phyloP scores from a whole-genome alignment of 2,888 invertebrate genomes.

The Notodonta ziczac region DNA sequence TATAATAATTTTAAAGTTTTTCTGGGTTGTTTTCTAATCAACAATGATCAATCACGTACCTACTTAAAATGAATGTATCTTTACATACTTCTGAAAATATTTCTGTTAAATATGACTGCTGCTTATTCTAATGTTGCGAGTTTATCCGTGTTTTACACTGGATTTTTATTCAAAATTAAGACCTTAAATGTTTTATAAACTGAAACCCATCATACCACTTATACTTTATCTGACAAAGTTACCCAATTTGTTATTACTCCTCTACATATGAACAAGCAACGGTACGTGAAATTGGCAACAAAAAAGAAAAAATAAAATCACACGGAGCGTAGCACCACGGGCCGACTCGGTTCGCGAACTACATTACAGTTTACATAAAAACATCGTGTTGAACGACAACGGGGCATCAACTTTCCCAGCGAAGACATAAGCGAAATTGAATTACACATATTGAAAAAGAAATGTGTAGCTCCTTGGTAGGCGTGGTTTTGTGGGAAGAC shows the following conservation, averaged over 20 bases:
- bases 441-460: slow-evolving; percentile 85
- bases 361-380: slow-evolving; percentile 85
- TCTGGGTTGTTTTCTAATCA: too few relatives aligned
- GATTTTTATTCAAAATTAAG: not conserved
- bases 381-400: slow-evolving; percentile 84
- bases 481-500: slow-evolving; percentile 77
- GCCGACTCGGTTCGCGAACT: slow-evolving; percentile 80
- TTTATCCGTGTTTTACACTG: too few relatives aligned
- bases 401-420: slow-evolving; percentile 84
- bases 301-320: slow-evolving; percentile 72
- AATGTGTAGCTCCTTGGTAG: slow-evolving; percentile 84
- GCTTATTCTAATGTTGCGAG: too few relatives aligned
- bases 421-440: slow-evolving; percentile 85
- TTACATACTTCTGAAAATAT: too few relatives aligned
- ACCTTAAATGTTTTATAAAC: slow-evolving; percentile 3
- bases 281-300: slow-evolving; percentile 77
- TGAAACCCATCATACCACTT: slow-evolving; percentile 10
- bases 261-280: slow-evolving; percentile 70
- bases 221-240: slow-evolving; percentile 42
- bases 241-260: slow-evolving; percentile 49
- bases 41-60: too few relatives aligned
- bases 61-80: too few relatives aligned
- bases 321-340: slow-evolving; percentile 69
- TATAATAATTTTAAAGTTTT: too few relatives aligned
- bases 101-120: too few relatives aligned